phyloP scores from a whole-genome alignment of 2,888 invertebrate genomes.

The Ischnus inquisitorius region DNA sequence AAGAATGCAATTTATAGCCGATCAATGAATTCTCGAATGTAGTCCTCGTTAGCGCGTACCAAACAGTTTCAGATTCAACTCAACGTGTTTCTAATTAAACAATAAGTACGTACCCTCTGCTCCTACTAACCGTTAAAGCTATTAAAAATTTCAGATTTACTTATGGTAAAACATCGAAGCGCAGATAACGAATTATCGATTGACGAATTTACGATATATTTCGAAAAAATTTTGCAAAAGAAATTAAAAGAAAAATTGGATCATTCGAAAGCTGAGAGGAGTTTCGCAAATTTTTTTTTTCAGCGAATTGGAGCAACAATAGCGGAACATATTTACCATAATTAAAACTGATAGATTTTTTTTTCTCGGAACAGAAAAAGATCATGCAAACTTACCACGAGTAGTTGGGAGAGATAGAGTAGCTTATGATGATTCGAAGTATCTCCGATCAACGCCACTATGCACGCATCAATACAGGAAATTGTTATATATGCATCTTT shows the following conservation, averaged over 20 bases:
- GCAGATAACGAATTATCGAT: slow-evolving; percentile 43
- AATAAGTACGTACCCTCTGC: slow-evolving; percentile 78
- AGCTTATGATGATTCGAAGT: slow-evolving; percentile 87
- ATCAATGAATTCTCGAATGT: not conserved
- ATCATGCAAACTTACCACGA: slow-evolving; percentile 86
- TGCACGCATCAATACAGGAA: slow-evolving; percentile 80
- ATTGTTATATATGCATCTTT: slow-evolving; percentile 78
- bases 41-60: slow-evolving; percentile 58
- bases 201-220: not conserved
- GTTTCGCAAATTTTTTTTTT: not conserved
- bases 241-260: slow-evolving; percentile 53
- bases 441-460: slow-evolving; percentile 87
- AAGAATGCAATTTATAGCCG: not conserved
- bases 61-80: slow-evolving; percentile 57
- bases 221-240: not conserved
- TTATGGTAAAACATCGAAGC: slow-evolving; percentile 69
- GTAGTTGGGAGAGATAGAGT: slow-evolving; percentile 87
- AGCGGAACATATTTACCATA: slow-evolving; percentile 66
- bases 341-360: slow-evolving; percentile 70
- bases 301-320: not conserved
- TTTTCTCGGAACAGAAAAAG: slow-evolving; percentile 27
- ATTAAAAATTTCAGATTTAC: slow-evolving; percentile 67
- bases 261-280: not conserved
- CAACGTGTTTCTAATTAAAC: slow-evolving; percentile 56
- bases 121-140: slow-evolving; percentile 75